A percentile compares a stretch with the other conserved stretches of the same genome.
Conservation (phyloP, 2,113 vertebrate genomes). For the Syrrhaptes paradoxus region DNA sequence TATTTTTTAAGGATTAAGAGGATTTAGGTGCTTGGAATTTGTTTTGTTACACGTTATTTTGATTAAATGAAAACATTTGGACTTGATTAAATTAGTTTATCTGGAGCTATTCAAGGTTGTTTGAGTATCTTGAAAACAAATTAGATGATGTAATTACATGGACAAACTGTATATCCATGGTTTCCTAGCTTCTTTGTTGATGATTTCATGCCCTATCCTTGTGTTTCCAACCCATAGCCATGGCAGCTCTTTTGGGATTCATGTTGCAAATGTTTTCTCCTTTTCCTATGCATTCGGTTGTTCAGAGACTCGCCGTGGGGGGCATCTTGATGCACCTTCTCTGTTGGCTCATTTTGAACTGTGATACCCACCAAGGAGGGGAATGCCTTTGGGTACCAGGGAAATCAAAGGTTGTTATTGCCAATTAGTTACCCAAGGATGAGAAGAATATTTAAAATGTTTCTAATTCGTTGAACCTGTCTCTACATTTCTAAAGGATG, state of each 20-base stretch:
- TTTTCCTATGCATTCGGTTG: not conserved
- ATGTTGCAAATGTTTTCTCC: not conserved
- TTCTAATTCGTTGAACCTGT: not conserved
- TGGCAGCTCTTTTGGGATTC: not conserved
- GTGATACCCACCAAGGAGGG: not conserved
- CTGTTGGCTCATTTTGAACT: not conserved
- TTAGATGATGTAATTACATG: slow-evolving; percentile 29
- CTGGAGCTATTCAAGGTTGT: not conserved
- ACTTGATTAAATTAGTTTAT: slow-evolving; percentile 46
- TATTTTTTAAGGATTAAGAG: slow-evolving; percentile 62
- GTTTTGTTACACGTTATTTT: slow-evolving; percentile 71
- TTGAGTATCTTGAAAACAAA: slow-evolving; percentile 31
- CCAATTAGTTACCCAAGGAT: not conserved
- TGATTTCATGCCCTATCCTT: not conserved
- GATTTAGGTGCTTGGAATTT: slow-evolving; percentile 70
- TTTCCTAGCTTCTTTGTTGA: not conserved
- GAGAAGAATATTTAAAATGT: not conserved
- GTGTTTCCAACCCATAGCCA: not conserved
- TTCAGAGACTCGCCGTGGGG: not conserved
- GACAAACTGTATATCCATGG: not conserved
- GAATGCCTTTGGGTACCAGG: not conserved
- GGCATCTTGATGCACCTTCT: not conserved
- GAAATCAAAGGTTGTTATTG: not conserved
- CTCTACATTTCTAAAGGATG: not conserved
- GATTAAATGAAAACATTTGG: slow-evolving; percentile 68